These are phyloP conservation scores for Brachylomia viminalis DNA, from an alignment of 2,888 invertebrate genomes.

Conservation along the genomic window DNA sequence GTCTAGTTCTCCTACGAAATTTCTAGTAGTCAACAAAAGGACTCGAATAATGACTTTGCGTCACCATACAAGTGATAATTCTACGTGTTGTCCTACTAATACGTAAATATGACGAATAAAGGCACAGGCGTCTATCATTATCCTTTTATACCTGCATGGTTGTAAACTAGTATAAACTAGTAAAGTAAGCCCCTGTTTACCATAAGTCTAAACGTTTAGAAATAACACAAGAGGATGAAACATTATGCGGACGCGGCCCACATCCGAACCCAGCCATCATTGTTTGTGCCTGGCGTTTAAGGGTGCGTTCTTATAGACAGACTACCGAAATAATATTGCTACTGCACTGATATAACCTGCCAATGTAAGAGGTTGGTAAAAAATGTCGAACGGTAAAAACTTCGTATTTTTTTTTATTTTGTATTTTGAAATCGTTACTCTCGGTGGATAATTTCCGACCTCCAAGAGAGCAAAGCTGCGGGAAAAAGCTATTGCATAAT, in stretches of 20 bases:
- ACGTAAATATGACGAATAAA: conserved; percentile 1
- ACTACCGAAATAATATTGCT: neutral
- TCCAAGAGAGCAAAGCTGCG: accelerated
- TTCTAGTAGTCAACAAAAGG: neutral
- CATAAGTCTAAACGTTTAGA: conserved; percentile 52
- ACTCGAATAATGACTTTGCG: neutral
- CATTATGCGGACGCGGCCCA: conserved; percentile 62
- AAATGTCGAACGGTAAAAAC: neutral
- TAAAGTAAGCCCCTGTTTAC: conserved; percentile 40
- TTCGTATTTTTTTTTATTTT: neutral
- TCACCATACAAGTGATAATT: neutral
- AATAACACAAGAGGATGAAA: conserved; percentile 55
- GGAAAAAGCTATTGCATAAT: neutral
- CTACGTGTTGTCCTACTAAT: neutral
- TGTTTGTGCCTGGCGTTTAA: conserved; percentile 67
- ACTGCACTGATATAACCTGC: neutral
- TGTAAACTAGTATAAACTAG: conserved; percentile 43
- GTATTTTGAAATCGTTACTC: no score
- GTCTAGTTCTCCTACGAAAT: neutral
- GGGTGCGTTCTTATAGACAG: conserved; percentile 46
- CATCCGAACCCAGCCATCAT: conserved; percentile 71
- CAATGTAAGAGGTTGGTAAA: neutral
- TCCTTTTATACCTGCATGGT: conserved; percentile 12
- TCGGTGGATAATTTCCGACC: no score
- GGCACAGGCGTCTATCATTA: neutral